Evolutionary conservation across 1,140 invertebrate species (phyloP), one percentile per base, ranked within the genome.

Genomic region (Colletes gigas): DNA sequence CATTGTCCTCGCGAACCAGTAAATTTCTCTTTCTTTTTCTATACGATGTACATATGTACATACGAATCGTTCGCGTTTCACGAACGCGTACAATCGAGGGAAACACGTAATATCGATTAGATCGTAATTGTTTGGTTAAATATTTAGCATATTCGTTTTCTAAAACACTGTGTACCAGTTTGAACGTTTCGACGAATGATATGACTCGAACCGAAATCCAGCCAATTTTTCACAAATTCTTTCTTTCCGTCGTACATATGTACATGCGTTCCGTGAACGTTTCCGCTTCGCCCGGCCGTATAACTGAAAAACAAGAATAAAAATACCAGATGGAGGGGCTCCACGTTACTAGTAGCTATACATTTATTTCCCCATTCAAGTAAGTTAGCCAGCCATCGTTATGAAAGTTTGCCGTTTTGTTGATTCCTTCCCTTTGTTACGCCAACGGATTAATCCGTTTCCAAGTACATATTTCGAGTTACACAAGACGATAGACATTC

Each of bases 401-500:
- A 81, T 60, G 55, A 72, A 84, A 81, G 78, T 39, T 81, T 17
- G 68, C 69, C 73, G 69, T 73, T 84, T 84, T 78, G 84, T 84
- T 78, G 84, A 85, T 78, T 84, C 59, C 21, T 54, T 69, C 41
- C 59, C 71, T 82, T 85, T 85, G 78, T 85, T 78, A 59, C 78
- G n/a, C 74, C 74, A 71, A 68, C 50, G 59, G 83, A 84, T 85
- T 85, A 81, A 57, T 75, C 17, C 44, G 59, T 41, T 57, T 85
- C 65, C 30, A 30, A 30, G 30, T 82, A 85, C 81, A 82, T 81
- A 85, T 81, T 85, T 68, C 69, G 68, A 62, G 44, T 76, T 81
- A 59, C 39, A 52, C 78, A 71, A 72, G 69, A 78, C 50, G 55
- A 81, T 65, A 55, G 12, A 1, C 41, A 52, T 74, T 39, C 21